A percentile compares a stretch with the other conserved stretches of the same genome.
phyloP scores from a whole-genome alignment of 2,888 invertebrate species.

The Thyatira batis region DNA sequence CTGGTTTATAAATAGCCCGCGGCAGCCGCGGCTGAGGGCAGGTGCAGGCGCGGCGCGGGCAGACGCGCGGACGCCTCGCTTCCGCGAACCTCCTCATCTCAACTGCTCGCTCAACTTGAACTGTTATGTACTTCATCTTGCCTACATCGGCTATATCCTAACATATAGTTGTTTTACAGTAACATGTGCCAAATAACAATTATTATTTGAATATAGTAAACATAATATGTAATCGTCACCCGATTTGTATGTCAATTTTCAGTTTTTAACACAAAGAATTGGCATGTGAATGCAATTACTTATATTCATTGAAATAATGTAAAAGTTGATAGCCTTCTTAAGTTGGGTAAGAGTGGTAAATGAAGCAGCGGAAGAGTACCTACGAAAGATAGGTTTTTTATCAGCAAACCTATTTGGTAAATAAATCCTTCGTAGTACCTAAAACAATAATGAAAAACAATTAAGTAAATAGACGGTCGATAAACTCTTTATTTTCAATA shows the following conservation, averaged over 20 bases:
- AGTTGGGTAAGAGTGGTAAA: background rate
- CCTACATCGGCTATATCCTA: conserved; percentile 22
- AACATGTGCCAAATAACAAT: background rate
- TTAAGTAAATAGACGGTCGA: too few species aligned
- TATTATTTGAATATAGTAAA: background rate
- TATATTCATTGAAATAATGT: conserved; percentile 13
- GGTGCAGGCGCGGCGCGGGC: conserved; percentile 55
- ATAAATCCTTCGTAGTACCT: too few species aligned
- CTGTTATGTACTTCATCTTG: conserved; percentile 22
- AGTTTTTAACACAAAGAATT: background rate
- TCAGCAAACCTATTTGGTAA: conserved; percentile 9
- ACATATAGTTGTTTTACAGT: background rate
- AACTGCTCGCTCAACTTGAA: conserved; percentile 23
- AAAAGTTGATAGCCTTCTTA: conserved; percentile 18
- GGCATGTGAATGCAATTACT: conserved; percentile 4
- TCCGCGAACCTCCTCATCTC: conserved; percentile 60
- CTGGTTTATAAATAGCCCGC: conserved; percentile 77
- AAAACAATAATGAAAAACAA: too few species aligned
- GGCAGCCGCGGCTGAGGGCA: conserved; percentile 56
- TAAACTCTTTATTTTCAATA: too few species aligned
- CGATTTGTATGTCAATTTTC: background rate
- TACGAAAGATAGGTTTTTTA: too few species aligned
- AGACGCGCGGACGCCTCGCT: conserved; percentile 76
- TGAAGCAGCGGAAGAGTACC: background rate
- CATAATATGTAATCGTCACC: background rate